A percentile compares a stretch with the other conserved stretches of the same genome.
Conservation (phyloP, 2,888 invertebrate species). For the Zaprionus lineosus region DNA sequence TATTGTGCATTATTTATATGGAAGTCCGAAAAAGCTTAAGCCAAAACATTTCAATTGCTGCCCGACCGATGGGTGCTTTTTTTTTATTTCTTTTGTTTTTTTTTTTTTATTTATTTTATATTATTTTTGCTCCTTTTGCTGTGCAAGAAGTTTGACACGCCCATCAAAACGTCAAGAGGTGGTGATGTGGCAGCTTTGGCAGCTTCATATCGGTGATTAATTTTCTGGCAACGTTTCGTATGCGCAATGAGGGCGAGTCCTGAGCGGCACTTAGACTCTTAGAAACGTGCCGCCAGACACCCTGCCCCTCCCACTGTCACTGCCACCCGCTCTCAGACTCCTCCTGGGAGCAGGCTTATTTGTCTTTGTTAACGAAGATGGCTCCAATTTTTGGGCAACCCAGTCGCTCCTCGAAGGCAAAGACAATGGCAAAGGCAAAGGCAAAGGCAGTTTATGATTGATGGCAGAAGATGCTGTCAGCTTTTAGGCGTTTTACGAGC, state of each 20-base stretch:
- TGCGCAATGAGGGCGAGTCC: slow-evolving; percentile 50
- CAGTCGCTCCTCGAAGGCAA: too few species aligned
- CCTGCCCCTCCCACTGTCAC: too few species aligned
- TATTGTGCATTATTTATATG: slow-evolving; percentile 55
- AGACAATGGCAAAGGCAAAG: too few species aligned
- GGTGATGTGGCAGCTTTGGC: slow-evolving; percentile 41
- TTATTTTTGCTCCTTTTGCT: too few species aligned
- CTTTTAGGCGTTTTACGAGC: slow-evolving; percentile 68
- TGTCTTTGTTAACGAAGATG: slow-evolving; percentile 62
- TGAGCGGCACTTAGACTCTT: slow-evolving; percentile 11
- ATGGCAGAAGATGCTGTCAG: slow-evolving; percentile 52
- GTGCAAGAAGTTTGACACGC: too few species aligned
- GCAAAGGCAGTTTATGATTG: slow-evolving; percentile 53
- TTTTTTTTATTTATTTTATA: too few species aligned
- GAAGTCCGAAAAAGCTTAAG: slow-evolving; percentile 2
- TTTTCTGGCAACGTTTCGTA: slow-evolving; percentile 58
- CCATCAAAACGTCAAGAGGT: slow-evolving; percentile 35
- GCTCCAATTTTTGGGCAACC: too few species aligned
- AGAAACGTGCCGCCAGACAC: not conserved
- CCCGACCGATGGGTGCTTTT: too few species aligned
- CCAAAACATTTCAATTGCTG: slow-evolving; percentile 12
- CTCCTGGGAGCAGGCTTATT: slow-evolving; percentile 40
- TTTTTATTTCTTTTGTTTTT: too few species aligned
- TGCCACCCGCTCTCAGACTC: not conserved
- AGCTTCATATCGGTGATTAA: slow-evolving; percentile 58